A percentile compares a stretch with the other conserved stretches of the same genome.
phyloP scores from a whole-genome alignment of 2,797 vertebrate species.

The Varecia variegata region DNA sequence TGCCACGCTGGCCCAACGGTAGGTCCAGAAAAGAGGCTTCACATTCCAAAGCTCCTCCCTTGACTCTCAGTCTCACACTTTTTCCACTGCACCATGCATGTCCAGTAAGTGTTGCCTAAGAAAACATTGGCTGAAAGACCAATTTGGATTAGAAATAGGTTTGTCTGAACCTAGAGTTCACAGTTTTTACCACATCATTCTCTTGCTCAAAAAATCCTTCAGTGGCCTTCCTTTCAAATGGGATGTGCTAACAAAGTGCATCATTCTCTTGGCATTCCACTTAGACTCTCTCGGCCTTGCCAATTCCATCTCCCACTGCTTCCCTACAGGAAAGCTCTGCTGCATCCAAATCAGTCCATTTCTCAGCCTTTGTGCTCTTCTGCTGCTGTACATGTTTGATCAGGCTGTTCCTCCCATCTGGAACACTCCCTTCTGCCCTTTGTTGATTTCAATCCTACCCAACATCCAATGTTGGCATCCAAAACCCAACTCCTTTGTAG shows the following conservation, averaged over 20 bases:
- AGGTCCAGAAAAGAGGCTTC: constrained; percentile 37
- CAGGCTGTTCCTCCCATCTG: not conserved
- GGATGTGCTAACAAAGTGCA: constrained; percentile 20
- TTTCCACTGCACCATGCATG: constrained; percentile 53
- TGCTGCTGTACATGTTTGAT: not conserved
- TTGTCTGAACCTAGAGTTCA: constrained; percentile 58
- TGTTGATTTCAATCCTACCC: not conserved
- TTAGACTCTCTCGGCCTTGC: not conserved
- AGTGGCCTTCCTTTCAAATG: constrained; percentile 20
- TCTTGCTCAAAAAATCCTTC: constrained; percentile 47
- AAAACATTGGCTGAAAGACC: constrained; percentile 61
- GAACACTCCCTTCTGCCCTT: not conserved
- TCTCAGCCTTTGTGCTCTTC: not conserved
- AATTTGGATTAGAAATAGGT: constrained; percentile 54
- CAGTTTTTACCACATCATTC: constrained; percentile 39
- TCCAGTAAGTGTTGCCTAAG: constrained; percentile 71
- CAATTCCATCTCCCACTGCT: not conserved
- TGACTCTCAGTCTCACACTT: constrained; percentile 49
- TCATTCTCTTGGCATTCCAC: constrained; percentile 26
- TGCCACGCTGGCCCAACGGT: constrained; percentile 29
- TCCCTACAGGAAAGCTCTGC: not conserved
- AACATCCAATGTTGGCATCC: not conserved
- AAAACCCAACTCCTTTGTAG: not conserved
- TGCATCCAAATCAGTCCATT: not conserved
- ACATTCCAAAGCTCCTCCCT: constrained; percentile 49